Base-by-base conservation (phyloP, 2,888 invertebrate genomes). In the Deilephila porcellus region DNA sequence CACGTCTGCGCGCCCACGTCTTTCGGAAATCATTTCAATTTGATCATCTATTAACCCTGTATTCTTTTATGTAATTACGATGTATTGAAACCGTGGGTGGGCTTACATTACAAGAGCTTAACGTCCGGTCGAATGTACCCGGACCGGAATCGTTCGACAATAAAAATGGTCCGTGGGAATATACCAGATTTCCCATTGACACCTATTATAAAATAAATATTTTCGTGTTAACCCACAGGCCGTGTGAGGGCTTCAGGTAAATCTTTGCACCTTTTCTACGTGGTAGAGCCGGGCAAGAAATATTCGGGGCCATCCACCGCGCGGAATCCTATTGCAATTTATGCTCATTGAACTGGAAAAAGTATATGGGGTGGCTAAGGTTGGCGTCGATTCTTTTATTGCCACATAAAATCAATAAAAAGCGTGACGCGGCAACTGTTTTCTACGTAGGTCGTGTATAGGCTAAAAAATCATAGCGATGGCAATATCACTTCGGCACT, bases 301-400 rank as follows among this genome's bases (percentile, higher is more conserved):
- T 89, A 91, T 92, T 92, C 82, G 90, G 86, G 88, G 80, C 88
- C 85, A 91, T 91, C 88, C 85, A 90, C 90, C 88, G 89, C 86
- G 86, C 84, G 90, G 89, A 93, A 93, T 94, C 93, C 92, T 90
- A 92, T 93, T 92, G 93, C 93, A 93, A 93, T 94, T 94, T 93
- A 93, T 92, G 92, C 90, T 91, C 93, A 91, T 88, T 93, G 93
- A 91, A 88, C 90, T 85, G 93, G 90, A 91, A 91, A 92, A 92
- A 93, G 91, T 92, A 88, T 92, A 91, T 87, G 90, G 92, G 92
- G 92, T 90, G 85, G 89, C 90, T 90, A 90, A 91, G 90, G 91
- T 90, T 85, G 90, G 84, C 83, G 87, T 81, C 85, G 89, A 91
- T 93, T 93, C 92, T 92, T 93, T 93, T 93, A 94, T 93, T 93